Conservation (phyloP, 2,797 vertebrate genomes). For the Esox lucius region DNA sequence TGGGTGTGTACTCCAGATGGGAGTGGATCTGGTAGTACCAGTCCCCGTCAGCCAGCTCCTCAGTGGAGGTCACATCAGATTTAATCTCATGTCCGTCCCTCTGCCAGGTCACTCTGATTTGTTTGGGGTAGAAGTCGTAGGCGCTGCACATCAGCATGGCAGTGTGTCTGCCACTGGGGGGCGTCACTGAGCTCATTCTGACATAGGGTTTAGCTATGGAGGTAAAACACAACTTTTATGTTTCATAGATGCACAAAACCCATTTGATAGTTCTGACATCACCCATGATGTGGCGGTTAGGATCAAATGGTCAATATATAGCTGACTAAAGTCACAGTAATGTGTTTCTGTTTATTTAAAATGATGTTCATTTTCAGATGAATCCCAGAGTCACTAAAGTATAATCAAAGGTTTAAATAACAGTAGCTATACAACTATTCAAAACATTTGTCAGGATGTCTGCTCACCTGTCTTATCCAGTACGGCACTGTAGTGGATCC, state of each 20-base stretch:
- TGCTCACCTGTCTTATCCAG: conserved; percentile 13
- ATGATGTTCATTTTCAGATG: too few relatives aligned
- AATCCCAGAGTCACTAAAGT: too few relatives aligned
- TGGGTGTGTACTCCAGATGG: conserved; percentile 68
- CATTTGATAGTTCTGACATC: neutral
- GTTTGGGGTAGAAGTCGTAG: conserved; percentile 63
- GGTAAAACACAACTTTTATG: neutral
- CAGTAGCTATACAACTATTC: too few relatives aligned
- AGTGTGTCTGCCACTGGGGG: conserved; percentile 44
- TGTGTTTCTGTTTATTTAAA: too few relatives aligned
- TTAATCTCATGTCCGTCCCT: conserved; percentile 44
- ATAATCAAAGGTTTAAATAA: too few relatives aligned
- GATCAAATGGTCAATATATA: neutral
- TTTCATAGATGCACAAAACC: neutral
- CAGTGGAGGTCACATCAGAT: conserved; percentile 45
- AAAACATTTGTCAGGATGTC: too few relatives aligned
- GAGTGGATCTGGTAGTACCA: conserved; percentile 78
- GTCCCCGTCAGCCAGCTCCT: conserved; percentile 64
- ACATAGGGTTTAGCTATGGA: conserved; percentile 55
- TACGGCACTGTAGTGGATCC: rapidly evolving
- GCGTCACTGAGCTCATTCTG: conserved; percentile 31
- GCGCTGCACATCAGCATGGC: conserved; percentile 64
- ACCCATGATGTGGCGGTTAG: neutral
- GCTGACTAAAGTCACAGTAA: neutral
- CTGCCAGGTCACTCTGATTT: conserved; percentile 55